Conservation (phyloP, 35 echinoderm and acorn worm genomes). For the Stichopus chloronotus region DNA sequence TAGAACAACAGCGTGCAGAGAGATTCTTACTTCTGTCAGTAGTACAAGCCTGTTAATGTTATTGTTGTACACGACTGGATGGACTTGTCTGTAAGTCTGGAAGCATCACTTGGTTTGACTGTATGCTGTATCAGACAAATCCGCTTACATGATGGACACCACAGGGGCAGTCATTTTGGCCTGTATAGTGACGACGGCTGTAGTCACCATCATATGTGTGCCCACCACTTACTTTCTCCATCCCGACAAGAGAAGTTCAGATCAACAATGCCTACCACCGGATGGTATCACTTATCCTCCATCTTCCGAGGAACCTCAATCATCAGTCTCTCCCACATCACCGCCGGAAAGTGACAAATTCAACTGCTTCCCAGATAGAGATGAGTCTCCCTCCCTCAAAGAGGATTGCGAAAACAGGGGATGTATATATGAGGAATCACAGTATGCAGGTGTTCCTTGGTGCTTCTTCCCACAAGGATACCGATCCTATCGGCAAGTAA, state of each 20-base stretch:
- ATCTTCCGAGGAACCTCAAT: slow-evolving; percentile 5
- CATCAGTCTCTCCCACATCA: neutral
- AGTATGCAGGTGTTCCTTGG: slow-evolving; percentile 36
- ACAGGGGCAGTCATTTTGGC: neutral
- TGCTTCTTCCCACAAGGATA: slow-evolving; percentile 76
- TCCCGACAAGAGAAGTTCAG: slow-evolving; percentile 51
- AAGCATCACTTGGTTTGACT: too few relatives aligned
- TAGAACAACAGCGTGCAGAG: too few relatives aligned
- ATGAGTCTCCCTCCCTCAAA: neutral
- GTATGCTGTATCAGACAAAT: neutral
- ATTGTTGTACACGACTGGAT: too few relatives aligned
- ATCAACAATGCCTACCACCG: neutral
- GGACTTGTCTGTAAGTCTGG: too few relatives aligned
- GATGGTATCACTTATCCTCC: neutral
- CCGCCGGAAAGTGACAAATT: slow-evolving; percentile 1
- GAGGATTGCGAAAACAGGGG: slow-evolving; percentile 50
- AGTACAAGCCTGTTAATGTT: too few relatives aligned
- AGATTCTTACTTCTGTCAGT: too few relatives aligned
- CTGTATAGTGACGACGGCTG: neutral
- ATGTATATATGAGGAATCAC: slow-evolving; percentile 46
- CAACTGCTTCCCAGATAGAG: slow-evolving; percentile 59
- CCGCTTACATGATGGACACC: neutral
- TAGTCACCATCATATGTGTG: neutral
- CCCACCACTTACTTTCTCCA: slow-evolving; percentile 70
- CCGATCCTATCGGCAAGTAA: slow-evolving; percentile 56